Base-by-base conservation (phyloP, 2,888 invertebrate genomes). In the Tetranychus truncatus region DNA sequence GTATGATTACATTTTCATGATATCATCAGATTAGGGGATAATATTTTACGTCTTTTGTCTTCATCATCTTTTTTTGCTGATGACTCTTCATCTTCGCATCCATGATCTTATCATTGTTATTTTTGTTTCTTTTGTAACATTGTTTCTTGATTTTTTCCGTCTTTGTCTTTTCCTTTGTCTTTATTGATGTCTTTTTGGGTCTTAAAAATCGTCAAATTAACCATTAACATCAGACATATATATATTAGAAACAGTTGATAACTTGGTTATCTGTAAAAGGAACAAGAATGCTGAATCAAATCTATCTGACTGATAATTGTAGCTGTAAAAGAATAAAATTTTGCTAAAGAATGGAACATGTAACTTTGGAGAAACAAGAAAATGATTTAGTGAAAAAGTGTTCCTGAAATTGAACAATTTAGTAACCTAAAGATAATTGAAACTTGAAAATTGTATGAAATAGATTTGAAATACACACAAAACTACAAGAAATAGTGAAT, bases 21-120 rank as follows among this genome's bases (percentile, higher is more conserved):
- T 55, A 55, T 55, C 55, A 55, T 55, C 55, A 55, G 55, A 55
- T 55, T 55, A 55, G 55, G 15, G 55, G 15, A 55, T 55, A 55
- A 55, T 55, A 55, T 15, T 55, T 55, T 55, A 3, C 11, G 55
- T 55, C 55, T 55, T 55, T 55, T 55, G 55, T 55, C 15, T 55
- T 55, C 55, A 55, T 55, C 55, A 55, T 55, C 55, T 55, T 55
- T 55, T 46, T 55, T 55, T 55, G 55, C 55, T 55, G 55, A 55
- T 55, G 55, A 55, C 34, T 34, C 34, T 34, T 34, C 34, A 34
- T 34, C 34, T 34, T 5, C 34, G 34, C 34, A 34, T 34, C 34
- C 34, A 34, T 34, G 34, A 34, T 34, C 34, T 34, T 34, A 34
- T 34, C 34, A 34, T 34, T 34, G 34, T 34, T 34, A 34, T 34